These are phyloP conservation scores for Rhynchomys soricoides DNA, from an alignment of 2,113 vertebrate species.

Conservation along the genomic window DNA sequence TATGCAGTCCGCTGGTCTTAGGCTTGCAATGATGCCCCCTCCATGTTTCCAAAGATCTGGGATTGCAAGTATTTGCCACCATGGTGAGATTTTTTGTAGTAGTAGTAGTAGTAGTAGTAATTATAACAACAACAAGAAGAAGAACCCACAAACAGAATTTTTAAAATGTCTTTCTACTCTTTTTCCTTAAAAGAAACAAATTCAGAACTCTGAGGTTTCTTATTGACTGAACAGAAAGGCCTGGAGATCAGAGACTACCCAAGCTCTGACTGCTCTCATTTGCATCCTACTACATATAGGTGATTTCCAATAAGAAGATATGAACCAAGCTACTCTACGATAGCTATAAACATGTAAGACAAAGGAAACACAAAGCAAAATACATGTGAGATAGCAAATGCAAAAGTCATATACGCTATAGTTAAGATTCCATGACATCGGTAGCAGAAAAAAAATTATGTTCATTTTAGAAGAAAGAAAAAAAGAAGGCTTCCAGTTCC, in stretches of 20 bases:
- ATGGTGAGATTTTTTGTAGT: background rate
- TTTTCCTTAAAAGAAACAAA: background rate
- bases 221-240: background rate
- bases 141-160: background rate
- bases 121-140: too few species aligned
- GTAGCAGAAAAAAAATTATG: background rate
- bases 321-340: background rate
- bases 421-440: background rate
- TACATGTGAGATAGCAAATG: background rate
- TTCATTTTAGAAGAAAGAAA: background rate
- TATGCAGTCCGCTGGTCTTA: background rate
- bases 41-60: background rate
- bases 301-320: background rate
- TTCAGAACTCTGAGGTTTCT: background rate
- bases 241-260: background rate
- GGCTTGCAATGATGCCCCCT: background rate
- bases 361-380: background rate
- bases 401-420: rapidly evolving
- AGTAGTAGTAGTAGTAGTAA: too few species aligned
- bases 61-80: background rate
- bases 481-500: background rate
- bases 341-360: background rate
- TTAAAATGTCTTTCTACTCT: background rate
- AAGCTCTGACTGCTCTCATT: background rate
- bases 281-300: background rate